Conservation (phyloP, 2,888 invertebrate species). For the Drosophila niveifrons region DNA sequence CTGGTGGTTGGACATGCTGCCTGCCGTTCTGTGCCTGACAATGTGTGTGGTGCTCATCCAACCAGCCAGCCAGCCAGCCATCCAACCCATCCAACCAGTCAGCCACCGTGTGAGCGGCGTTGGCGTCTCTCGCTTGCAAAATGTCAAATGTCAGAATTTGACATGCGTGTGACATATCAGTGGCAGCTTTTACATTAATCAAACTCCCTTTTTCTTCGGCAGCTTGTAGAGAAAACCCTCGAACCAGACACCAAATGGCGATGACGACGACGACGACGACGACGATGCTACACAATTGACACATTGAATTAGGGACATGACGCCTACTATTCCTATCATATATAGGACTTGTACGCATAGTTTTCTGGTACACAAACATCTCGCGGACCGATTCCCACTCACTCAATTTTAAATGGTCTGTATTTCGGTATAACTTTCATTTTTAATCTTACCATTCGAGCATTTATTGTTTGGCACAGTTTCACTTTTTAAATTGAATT, state of each 20-base stretch:
- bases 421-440: conserved; percentile 38
- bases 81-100: conserved; percentile 73
- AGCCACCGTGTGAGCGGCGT: conserved; percentile 57
- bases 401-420: conserved; percentile 12
- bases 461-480: conserved; percentile 37
- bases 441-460: conserved; percentile 63
- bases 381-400: conserved; percentile 34
- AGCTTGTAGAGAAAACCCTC: conserved; percentile 15
- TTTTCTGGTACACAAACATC: conserved; percentile 7
- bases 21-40: conserved; percentile 6
- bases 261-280: conserved; percentile 41
- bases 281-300: conserved; percentile 72
- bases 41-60: conserved; percentile 68
- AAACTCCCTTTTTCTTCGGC: conserved; percentile 84
- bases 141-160: conserved; percentile 86
- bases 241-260: conserved; percentile 41
- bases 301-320: conserved; percentile 78
- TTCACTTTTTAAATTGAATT: conserved; percentile 27
- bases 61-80: conserved; percentile 62
- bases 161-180: conserved; percentile 86
- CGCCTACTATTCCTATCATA: conserved; percentile 62
- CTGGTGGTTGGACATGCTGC: conserved; percentile 56
- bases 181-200: conserved; percentile 86
- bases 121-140: conserved; percentile 77
- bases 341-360: background rate